A percentile compares a stretch with the other conserved stretches of the same genome.
phyloP scores from a whole-genome alignment of 2,797 vertebrate genomes.

The Setipinna tenuifilis region DNA sequence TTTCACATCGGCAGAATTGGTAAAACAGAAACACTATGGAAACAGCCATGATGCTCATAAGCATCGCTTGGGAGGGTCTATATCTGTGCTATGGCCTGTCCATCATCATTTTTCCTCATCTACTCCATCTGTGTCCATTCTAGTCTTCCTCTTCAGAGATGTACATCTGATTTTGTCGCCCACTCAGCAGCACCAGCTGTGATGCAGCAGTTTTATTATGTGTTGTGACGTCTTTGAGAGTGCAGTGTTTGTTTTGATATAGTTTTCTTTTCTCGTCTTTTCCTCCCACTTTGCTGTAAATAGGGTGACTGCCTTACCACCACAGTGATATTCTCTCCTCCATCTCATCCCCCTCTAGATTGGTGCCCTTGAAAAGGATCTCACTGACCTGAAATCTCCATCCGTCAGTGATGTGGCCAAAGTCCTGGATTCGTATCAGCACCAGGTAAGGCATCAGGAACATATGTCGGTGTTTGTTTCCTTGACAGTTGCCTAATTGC shows the following conservation, averaged over 20 bases:
- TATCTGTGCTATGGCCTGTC: neutral
- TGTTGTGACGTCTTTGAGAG: neutral
- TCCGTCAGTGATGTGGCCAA: conserved; percentile 78
- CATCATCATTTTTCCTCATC: neutral
- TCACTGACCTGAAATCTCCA: conserved; percentile 83
- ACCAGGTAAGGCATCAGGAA: conserved; percentile 72
- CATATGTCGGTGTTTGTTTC: neutral
- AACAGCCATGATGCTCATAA: too few relatives aligned
- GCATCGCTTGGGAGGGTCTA: too few relatives aligned
- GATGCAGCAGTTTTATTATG: neutral
- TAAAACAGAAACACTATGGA: too few relatives aligned
- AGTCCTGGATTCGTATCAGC: conserved; percentile 83
- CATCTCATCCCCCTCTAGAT: conserved; percentile 61
- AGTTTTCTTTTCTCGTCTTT: neutral
- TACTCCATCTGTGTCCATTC: neutral
- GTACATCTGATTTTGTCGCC: neutral
- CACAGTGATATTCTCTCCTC: neutral
- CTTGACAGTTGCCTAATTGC: neutral
- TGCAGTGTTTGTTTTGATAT: neutral
- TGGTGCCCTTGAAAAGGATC: conserved; percentile 84
- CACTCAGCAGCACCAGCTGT: neutral
- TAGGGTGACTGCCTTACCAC: neutral
- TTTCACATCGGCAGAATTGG: too few relatives aligned
- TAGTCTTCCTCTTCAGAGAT: neutral
- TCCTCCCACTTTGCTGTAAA: neutral